Percentiles rank a stretch among this genome's conserved stretches.
Conservation (phyloP, 2,888 invertebrate genomes). For the Pterobdella sp. region DNA sequence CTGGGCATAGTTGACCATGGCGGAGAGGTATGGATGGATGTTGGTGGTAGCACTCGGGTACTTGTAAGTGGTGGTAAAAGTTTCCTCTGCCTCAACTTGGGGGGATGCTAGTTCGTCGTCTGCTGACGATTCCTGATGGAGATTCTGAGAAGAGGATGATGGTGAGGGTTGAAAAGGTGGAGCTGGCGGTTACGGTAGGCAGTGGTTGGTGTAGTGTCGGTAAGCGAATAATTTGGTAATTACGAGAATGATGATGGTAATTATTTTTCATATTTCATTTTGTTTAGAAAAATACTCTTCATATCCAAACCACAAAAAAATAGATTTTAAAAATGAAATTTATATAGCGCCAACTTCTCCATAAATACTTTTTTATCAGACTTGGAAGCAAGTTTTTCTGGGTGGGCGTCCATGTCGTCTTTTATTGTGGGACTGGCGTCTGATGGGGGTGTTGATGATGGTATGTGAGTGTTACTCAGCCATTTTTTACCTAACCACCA, state of each 20-base stretch:
- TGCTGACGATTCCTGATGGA: constrained; percentile 26
- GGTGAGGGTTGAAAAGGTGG: neutral
- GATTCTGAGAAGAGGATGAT: neutral
- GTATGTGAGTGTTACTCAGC: neutral
- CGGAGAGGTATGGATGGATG: constrained; percentile 96
- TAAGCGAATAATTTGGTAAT: neutral
- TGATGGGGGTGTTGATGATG: neutral
- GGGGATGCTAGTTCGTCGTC: constrained; percentile 13
- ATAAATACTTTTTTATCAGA: constrained; percentile 12
- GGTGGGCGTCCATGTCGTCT: constrained; percentile 33
- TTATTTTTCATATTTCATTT: neutral
- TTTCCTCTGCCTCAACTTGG: constrained; percentile 13
- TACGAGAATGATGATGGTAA: neutral
- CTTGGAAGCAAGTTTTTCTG: constrained; percentile 28
- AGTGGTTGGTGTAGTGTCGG: neutral
- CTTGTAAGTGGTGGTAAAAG: constrained; percentile 55
- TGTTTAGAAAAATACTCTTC: constrained; percentile 44
- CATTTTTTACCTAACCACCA: neutral
- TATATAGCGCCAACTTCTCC: constrained; percentile 9
- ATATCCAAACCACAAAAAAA: neutral
- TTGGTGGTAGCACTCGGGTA: constrained; percentile 96
- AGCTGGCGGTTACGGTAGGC: neutral
- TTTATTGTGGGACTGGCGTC: constrained; percentile 30
- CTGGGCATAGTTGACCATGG: constrained; percentile 98
- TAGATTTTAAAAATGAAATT: neutral